Conservation (phyloP, 2,888 invertebrate genomes). For the Carabus problematicus region DNA sequence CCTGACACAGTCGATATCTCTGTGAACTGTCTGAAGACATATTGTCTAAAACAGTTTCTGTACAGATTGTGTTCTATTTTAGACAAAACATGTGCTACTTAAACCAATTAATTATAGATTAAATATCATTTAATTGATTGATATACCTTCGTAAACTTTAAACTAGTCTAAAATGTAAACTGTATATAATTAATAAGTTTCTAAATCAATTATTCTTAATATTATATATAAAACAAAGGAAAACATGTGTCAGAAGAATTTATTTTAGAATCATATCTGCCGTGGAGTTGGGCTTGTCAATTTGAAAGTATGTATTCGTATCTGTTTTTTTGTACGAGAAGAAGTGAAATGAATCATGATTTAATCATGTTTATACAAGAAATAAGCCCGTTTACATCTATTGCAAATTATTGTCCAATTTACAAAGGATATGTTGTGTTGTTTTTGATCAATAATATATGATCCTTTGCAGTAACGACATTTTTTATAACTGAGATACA, state of each 20-base stretch:
- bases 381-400: not conserved
- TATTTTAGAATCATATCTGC: slow-evolving; percentile 34
- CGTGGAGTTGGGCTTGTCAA: slow-evolving; percentile 6
- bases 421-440: slow-evolving; percentile 22
- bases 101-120: slow-evolving; percentile 25
- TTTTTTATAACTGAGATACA: too few relatives aligned
- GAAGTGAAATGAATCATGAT: not conserved
- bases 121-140: slow-evolving; percentile 28
- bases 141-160: slow-evolving; percentile 18
- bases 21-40: too few relatives aligned
- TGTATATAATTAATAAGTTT: slow-evolving; percentile 38
- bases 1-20: too few relatives aligned
- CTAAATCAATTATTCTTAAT: slow-evolving; percentile 24
- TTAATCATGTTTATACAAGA: not conserved
- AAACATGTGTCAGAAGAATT: slow-evolving; percentile 7
- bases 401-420: slow-evolving; percentile 25
- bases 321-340: not conserved
- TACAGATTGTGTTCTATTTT: not conserved
- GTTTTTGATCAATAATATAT: too few relatives aligned
- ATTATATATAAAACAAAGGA: slow-evolving; percentile 21
- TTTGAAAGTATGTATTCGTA: slow-evolving; percentile 14
- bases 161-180: slow-evolving; percentile 39
- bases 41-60: too few relatives aligned
- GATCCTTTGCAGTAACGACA: too few relatives aligned
- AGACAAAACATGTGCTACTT: not conserved